Evolutionary conservation across 2,797 vertebrate genomes (phyloP), one percentile per base, ranked within the genome.

Genomic region (Peromyscus nudipes): DNA sequence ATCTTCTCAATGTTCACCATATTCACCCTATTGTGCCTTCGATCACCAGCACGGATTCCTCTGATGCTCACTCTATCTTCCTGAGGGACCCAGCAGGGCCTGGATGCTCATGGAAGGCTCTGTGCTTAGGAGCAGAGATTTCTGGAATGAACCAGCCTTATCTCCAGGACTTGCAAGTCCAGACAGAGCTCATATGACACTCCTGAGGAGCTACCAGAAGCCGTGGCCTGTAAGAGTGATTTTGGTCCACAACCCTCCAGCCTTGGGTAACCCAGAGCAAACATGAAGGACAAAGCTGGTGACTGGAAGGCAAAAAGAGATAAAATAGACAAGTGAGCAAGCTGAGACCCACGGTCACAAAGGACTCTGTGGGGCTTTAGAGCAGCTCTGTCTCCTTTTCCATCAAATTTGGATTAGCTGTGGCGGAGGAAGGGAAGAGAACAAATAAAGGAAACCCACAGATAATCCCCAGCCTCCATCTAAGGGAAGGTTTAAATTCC

Each of bases 401-500:
- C 80, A 96, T 94, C 96, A 96, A 92, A 92, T 96, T 85, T 96
- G 86, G 95, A 97, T 86, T 91, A 96, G 73, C 67, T 6, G 4
- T 4, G 1, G 80, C 89, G 77, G 93, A 92, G 94, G 73, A 86
- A 86, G 65, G 64, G 81, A 92, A 94, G 46, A 93, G 96, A 97
- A 94, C 95, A 96, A 97, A 95, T 90, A 97, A 79, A 95, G 93
- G 83, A 97, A 97, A 96, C 94, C 76, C 96, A 95, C 37, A 84
- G 95, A 96, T 94, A 97, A 97, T 95, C 96, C 93, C 29, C 40
- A 34, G 13, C 60, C 91, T 65, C 91, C 75, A 85, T 80, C 79
- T 55, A 85, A 83, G 49, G 46, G 82, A 76, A 80, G 92, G 25
- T 81, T 91, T 89, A 89, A 94, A 89, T 92, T 91, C 86, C 75